These are phyloP conservation scores for Picathartes gymnocephalus DNA, from an alignment of 2,113 vertebrate species.

Conservation along the genomic window DNA sequence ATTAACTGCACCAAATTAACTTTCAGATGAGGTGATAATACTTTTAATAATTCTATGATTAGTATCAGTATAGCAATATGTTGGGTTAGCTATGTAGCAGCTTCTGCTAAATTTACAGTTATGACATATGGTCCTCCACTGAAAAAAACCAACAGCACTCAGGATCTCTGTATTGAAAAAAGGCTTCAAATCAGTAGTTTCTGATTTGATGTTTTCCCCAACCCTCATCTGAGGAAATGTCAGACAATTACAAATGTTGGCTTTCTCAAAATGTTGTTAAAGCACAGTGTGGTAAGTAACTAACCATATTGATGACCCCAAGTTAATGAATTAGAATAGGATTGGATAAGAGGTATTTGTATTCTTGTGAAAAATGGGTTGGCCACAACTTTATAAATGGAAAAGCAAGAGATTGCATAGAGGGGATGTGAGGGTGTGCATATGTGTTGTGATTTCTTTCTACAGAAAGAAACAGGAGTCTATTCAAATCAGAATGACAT, in stretches of 20 bases:
- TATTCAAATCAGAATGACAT: not conserved
- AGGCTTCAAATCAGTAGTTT: not conserved
- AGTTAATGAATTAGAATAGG: not conserved
- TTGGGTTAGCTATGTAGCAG: not conserved
- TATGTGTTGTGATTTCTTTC: not conserved
- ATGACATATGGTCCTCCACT: not conserved
- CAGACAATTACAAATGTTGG: not conserved
- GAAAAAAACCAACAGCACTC: not conserved
- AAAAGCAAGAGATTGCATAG: not conserved
- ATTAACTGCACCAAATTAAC: not conserved
- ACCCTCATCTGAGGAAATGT: not conserved
- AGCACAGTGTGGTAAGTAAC: not conserved
- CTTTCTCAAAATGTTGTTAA: not conserved
- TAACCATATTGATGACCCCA: not conserved
- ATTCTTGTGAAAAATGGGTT: not conserved
- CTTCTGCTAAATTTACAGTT: not conserved
- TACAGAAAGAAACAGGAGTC: not conserved
- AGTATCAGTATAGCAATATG: not conserved
- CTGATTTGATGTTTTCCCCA: not conserved
- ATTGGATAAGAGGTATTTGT: not conserved
- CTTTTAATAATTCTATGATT: not conserved
- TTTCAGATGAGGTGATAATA: not conserved
- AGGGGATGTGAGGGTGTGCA: accelerated
- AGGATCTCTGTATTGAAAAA: not conserved
- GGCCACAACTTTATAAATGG: not conserved